Evolutionary conservation across 2,888 invertebrate species (phyloP).

Genomic region (Malthinus seriepunctatus): DNA sequence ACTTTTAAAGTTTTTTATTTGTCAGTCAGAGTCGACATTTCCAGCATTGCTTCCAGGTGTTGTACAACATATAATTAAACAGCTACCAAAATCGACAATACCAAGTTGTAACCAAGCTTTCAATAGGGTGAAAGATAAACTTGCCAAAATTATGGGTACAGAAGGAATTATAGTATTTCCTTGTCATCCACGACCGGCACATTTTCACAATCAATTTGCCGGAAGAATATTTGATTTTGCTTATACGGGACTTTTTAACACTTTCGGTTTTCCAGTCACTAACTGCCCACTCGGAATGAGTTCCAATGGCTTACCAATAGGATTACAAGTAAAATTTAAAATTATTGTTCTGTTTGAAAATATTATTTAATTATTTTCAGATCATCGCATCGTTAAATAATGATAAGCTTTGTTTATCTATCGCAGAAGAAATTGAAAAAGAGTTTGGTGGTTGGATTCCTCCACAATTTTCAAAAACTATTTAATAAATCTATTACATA

Average conservation of each 20-base stretch:
- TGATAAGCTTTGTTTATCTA: slow-evolving; percentile 78
- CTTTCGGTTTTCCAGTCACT: slow-evolving; percentile 81
- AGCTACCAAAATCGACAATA: slow-evolving; percentile 57
- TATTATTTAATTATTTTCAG: slow-evolving; percentile 31
- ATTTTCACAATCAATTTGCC: slow-evolving; percentile 68
- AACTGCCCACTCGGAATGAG: slow-evolving; percentile 81
- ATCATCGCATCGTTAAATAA: slow-evolving; percentile 66
- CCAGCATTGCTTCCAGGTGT: slow-evolving; percentile 64
- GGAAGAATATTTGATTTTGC: slow-evolving; percentile 72
- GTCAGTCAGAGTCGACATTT: slow-evolving; percentile 62
- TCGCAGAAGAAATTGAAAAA: slow-evolving; percentile 80
- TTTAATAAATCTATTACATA: no score
- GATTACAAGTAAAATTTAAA: slow-evolving; percentile 59
- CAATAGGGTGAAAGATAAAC: slow-evolving; percentile 29
- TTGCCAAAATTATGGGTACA: slow-evolving; percentile 63
- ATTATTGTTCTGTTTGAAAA: not conserved
- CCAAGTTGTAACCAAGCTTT: not conserved
- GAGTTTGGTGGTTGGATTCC: slow-evolving; percentile 86
- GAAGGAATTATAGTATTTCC: slow-evolving; percentile 74
- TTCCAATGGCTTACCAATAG: slow-evolving; percentile 73
- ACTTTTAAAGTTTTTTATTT: slow-evolving; percentile 65
- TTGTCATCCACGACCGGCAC: slow-evolving; percentile 67
- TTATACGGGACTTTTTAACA: slow-evolving; percentile 82
- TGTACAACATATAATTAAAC: slow-evolving; percentile 56
- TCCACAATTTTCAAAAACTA: slow-evolving; percentile 46